Conservation (phyloP, 2,113 vertebrate genomes). For the Malurus melanocephalus region DNA sequence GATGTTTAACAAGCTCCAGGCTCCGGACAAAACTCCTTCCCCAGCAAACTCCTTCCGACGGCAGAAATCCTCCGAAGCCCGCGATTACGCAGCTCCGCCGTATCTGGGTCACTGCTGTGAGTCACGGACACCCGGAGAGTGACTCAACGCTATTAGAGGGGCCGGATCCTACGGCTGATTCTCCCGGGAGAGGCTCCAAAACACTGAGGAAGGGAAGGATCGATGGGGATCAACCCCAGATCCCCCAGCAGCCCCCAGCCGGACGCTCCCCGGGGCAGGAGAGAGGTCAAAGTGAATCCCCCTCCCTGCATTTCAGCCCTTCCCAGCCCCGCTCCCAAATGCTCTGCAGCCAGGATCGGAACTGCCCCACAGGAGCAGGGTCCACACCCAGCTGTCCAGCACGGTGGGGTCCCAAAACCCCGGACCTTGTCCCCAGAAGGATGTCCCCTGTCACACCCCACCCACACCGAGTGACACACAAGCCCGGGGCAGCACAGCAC, state of each 20-base stretch:
- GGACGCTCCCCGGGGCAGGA: fast-evolving
- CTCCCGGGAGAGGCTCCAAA: background rate
- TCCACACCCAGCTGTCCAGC: background rate
- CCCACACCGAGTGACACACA: fast-evolving
- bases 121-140: slow-evolving; percentile 46
- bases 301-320: background rate
- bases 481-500: fast-evolving
- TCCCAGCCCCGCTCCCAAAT: background rate
- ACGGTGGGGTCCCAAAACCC: background rate
- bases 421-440: background rate
- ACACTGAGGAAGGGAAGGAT: background rate
- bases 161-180: background rate
- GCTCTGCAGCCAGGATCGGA: fast-evolving
- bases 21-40: background rate
- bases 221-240: background rate
- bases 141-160: slow-evolving; percentile 29
- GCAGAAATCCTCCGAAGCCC: background rate
- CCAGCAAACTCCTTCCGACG: background rate
- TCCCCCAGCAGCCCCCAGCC: fast-evolving
- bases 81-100: background rate
- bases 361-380: background rate
- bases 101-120: slow-evolving; percentile 56
- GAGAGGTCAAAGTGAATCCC: fast-evolving
- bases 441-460: background rate
- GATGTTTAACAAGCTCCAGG: background rate